Evolutionary conservation across 2,888 invertebrate genomes (phyloP), one percentile per base, ranked within the genome.

Genomic region (Orthosia gracilis): DNA sequence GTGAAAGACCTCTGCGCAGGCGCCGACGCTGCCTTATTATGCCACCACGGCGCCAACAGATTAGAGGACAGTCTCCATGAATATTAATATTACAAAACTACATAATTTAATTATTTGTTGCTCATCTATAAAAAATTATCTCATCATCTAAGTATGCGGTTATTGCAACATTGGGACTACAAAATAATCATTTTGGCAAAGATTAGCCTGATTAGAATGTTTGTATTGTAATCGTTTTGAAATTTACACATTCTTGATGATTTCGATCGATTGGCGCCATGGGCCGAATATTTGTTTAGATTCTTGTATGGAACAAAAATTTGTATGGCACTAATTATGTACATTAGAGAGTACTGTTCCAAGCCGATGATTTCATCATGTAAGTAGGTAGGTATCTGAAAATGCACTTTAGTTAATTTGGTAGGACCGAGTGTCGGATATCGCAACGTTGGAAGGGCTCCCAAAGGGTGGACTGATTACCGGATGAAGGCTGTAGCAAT

Each of bases 181-280:
- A 79, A 74, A 73, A 79, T 12, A 45, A 2, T 23, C 1, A 45
- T 54, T 73, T 79, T 73, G 26, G 57, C 50, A 72, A 78, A 5
- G 3, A 7, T 11, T 4, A 18, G 26, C 4, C 23, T 66, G 18
- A 47, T 61, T 18, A 47, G 17, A 55, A 47, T 78, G 4, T 52
- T 73, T 63, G 1, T 47, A 57, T 69, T 52, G 23, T 70, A 70
- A 17, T 47, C 1, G 47, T 65, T 52, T 4, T 61, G 55, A 57
- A 73, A 73, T 66, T 18, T 0, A 17, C n/a, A 31, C 18, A 73
- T 72, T 61, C 18, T 69, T 61, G 62, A n/a, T 49, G 13, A 11
- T 21, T 21, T 15, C 59, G 0, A n/a, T 2, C 40, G 11, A 21
- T 54, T 54, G 40, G 54, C 1, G 5, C 40, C 3, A 40, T 0